phyloP scores from a whole-genome alignment of 2,888 invertebrate species.

The Acleris cristana region DNA sequence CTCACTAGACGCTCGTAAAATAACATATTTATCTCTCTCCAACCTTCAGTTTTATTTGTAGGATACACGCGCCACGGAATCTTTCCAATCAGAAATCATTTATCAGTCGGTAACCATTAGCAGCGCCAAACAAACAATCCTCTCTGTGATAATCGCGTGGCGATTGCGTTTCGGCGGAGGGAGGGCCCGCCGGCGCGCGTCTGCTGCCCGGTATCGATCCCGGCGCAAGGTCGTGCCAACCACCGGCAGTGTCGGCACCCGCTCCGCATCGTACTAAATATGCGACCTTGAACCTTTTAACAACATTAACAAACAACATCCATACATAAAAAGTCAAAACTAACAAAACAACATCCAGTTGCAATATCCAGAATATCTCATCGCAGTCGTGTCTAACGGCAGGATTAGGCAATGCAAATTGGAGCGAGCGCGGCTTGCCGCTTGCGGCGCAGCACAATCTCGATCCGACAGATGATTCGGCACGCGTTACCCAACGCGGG shows the following conservation, averaged over 20 bases:
- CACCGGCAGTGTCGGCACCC: slow-evolving; percentile 58
- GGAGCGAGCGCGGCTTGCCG: slow-evolving; percentile 42
- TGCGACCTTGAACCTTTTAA: slow-evolving; percentile 77
- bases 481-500: slow-evolving; percentile 24
- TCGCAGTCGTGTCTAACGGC: slow-evolving; percentile 16
- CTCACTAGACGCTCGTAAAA: slow-evolving; percentile 55
- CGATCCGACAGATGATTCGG: slow-evolving; percentile 37
- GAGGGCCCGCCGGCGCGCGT: slow-evolving; percentile 69
- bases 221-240: slow-evolving; percentile 68
- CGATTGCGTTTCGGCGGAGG: slow-evolving; percentile 50
- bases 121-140: slow-evolving; percentile 54
- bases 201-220: slow-evolving; percentile 77
- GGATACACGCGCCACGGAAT: neutral
- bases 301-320: slow-evolving; percentile 47
- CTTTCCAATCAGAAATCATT: slow-evolving; percentile 29
- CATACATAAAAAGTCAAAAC: neutral
- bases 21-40: slow-evolving; percentile 38
- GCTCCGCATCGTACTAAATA: slow-evolving; percentile 47
- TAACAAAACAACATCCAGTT: neutral
- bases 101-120: slow-evolving; percentile 56
- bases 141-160: slow-evolving; percentile 59
- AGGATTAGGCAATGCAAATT: slow-evolving; percentile 40
- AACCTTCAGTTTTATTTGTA: slow-evolving; percentile 6
- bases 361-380: slow-evolving; percentile 2
- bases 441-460: slow-evolving; percentile 39